Evolutionary conservation across 2,888 invertebrate species (phyloP), one percentile per base, ranked within the genome.

Genomic region (Eupithecia vulgata): DNA sequence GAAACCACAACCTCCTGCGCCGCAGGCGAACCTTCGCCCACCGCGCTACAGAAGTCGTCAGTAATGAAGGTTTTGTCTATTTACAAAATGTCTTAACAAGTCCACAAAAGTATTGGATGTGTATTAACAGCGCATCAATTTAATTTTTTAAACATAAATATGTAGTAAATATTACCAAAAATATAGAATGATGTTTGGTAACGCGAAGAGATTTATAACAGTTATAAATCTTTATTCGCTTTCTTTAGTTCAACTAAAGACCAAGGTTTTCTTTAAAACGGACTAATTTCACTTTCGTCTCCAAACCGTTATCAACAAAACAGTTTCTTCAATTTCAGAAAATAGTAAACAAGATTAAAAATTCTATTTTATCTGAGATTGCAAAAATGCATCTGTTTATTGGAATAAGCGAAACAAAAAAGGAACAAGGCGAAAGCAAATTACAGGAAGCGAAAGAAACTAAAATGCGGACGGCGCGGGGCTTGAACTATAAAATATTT

Each of bases 401-500:
- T 89, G 84, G 86, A 88, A 90, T 88, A 88, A 89, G 85, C 85
- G 10, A 82, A 87, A 87, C 81, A 83, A 88, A 87, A 88, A 87
- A 81, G 81, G 82, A 86, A 88, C 87, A 84, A 79, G 80, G 80
- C 83, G 81, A 88, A 87, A 88, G 86, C 90, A 88, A 91, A 91
- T 90, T 89, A 90, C 88, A 88, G 89, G 87, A 91, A 88, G 85
- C 85, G 84, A 90, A 89, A 87, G 88, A 88, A 88, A 88, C 88
- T 89, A 88, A 89, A 90, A 90, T 85, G 85, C 86, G 85, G 86
- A 83, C 85, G 84, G 86, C 80, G 84, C 85, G 83, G 84, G 82
- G 87, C 37, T 89, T 88, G 85, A 90, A 91, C 88, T 90, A 87
- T 91, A 88, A 90, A 90, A 91, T 91, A 93, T 92, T 92, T 91